Evolutionary conservation across 2,797 vertebrate genomes (phyloP).

Genomic region (Poeciliopsis paucimaculata): DNA sequence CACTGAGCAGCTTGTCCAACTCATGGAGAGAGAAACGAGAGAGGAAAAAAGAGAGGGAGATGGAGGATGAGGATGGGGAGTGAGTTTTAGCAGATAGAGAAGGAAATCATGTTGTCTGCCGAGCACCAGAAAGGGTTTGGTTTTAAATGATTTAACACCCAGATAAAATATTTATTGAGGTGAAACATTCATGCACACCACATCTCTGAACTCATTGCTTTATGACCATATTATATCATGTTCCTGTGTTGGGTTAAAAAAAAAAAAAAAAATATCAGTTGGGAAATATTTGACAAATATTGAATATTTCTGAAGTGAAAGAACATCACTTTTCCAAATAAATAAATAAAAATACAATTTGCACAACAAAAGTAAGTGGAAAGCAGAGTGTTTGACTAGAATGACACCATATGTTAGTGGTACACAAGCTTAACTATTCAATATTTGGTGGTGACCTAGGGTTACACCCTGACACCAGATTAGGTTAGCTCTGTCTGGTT

Average conservation of each 20-base stretch:
- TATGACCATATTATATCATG: constrained; percentile 45
- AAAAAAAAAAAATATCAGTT: not conserved
- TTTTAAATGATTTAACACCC: constrained; percentile 72
- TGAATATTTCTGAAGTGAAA: not conserved
- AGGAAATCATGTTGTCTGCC: constrained; percentile 55
- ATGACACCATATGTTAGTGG: not conserved
- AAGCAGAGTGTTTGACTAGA: not conserved
- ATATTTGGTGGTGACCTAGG: not conserved
- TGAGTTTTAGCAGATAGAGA: constrained; percentile 4
- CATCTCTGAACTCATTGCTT: constrained; percentile 64
- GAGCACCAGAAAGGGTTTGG: constrained; percentile 67
- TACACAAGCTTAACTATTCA: not conserved
- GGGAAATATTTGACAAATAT: not conserved
- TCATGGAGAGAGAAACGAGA: constrained; percentile 54
- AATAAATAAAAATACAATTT: not conserved
- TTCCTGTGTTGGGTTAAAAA: constrained; percentile 20
- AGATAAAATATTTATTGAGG: constrained; percentile 76
- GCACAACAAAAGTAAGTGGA: not conserved
- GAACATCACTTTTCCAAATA: not conserved
- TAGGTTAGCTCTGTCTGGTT: not conserved
- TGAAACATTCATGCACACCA: constrained; percentile 76
- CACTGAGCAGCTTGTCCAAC: constrained; percentile 81
- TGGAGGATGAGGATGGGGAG: not conserved
- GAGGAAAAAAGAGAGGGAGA: not conserved
- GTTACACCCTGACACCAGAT: not conserved